Evolutionary conservation across 1,140 invertebrate species (phyloP).

Genomic region (Helicoverpa zea): DNA sequence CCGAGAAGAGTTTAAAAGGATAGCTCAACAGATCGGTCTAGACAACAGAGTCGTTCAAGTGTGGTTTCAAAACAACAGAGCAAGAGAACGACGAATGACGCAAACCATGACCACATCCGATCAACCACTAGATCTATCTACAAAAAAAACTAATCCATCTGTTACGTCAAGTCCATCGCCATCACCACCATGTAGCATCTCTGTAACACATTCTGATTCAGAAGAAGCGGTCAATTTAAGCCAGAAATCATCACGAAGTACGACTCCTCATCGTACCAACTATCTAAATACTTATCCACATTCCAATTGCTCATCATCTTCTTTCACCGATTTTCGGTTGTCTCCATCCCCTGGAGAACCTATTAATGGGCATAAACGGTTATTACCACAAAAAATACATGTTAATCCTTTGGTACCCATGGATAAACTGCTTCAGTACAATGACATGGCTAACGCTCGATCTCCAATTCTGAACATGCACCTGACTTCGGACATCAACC

Average conservation of each 20-base stretch:
- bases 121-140: slow-evolving; percentile 95
- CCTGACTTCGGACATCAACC: slow-evolving; percentile 80
- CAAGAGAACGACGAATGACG: slow-evolving; percentile 93
- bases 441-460: slow-evolving; percentile 85
- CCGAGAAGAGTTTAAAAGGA: slow-evolving; percentile 95
- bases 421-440: slow-evolving; percentile 89
- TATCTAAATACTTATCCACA: slow-evolving; percentile 86
- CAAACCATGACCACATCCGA: slow-evolving; percentile 87
- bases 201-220: slow-evolving; percentile 87
- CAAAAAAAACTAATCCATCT: slow-evolving; percentile 90
- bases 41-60: slow-evolving; percentile 97
- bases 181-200: slow-evolving; percentile 88
- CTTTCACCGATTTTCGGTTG: slow-evolving; percentile 83
- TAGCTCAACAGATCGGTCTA: slow-evolving; percentile 96
- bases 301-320: slow-evolving; percentile 87
- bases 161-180: slow-evolving; percentile 87
- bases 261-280: slow-evolving; percentile 86
- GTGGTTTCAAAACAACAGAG: slow-evolving; percentile 99
- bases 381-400: slow-evolving; percentile 70
- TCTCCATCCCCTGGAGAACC: slow-evolving; percentile 86
- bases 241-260: slow-evolving; percentile 89
- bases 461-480: slow-evolving; percentile 87
- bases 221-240: slow-evolving; percentile 92
- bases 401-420: slow-evolving; percentile 85
- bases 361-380: slow-evolving; percentile 76